A percentile compares a stretch with the other conserved stretches of the same genome.
Evolutionary conservation across 2,797 vertebrate species (phyloP).

Genomic region (Enteromius paludinosus): DNA sequence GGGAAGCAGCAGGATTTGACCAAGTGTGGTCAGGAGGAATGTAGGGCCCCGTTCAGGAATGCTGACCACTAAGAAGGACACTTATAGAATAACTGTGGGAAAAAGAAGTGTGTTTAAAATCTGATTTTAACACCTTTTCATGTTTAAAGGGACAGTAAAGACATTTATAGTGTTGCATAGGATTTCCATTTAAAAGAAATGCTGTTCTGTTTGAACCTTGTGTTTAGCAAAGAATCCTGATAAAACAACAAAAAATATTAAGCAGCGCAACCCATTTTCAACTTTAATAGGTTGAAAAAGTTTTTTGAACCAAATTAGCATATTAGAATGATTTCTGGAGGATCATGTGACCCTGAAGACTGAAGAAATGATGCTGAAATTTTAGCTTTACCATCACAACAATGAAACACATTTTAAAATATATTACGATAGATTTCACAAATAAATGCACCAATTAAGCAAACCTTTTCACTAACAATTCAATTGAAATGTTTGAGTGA

Average conservation of each 20-base stretch:
- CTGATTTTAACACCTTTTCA: conserved; percentile 4
- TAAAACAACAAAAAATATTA: not conserved
- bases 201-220: not conserved
- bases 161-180: not conserved
- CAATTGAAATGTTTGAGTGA: not conserved
- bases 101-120: conserved; percentile 14
- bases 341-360: no score
- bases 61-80: conserved; percentile 40
- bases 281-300: not conserved
- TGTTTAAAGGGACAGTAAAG: not conserved
- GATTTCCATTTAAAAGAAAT: not conserved
- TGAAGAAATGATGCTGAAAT: no score
- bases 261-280: not conserved
- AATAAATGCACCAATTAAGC: not conserved
- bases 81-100: conserved; percentile 56
- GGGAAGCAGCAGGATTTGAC: conserved; percentile 24
- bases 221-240: not conserved
- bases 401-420: no score
- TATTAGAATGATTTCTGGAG: no score
- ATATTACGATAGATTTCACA: not conserved
- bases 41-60: conserved; percentile 31
- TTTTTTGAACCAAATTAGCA: not conserved
- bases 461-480: not conserved
- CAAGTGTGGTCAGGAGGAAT: conserved; percentile 44
- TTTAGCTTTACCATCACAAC: no score